These are phyloP conservation scores for Denticeps clupeoides DNA, from an alignment of 2,797 vertebrate species.

Conservation along the genomic window DNA sequence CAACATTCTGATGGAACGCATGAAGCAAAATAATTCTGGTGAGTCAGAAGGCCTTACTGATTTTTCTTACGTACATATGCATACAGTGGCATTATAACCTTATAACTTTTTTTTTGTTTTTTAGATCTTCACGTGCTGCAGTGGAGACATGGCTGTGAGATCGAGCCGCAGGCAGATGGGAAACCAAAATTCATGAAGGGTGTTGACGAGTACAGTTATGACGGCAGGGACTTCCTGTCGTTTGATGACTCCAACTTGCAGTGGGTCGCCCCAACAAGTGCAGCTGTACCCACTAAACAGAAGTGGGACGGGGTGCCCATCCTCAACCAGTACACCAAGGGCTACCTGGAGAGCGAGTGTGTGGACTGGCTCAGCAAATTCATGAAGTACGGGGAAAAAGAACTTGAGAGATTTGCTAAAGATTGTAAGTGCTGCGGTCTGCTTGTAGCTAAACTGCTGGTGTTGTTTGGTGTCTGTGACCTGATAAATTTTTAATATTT, in stretches of 20 bases:
- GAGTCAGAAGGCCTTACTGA: no score
- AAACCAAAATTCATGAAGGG: fast-evolving
- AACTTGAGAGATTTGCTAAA: fast-evolving
- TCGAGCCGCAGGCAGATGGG: fast-evolving
- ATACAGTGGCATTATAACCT: no score
- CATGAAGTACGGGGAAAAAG: fast-evolving
- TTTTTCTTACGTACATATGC: no score
- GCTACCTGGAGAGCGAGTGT: conserved; percentile 52
- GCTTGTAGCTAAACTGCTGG: no score
- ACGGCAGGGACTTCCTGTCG: conserved; percentile 43
- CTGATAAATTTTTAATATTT: no score
- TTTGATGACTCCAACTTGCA: conserved; percentile 11
- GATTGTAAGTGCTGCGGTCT: no score
- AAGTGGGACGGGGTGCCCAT: conserved; percentile 37
- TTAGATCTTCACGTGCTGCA: conserved; percentile 46
- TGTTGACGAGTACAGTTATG: conserved; percentile 46
- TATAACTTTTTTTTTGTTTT: neutral
- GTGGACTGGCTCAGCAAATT: conserved; percentile 39
- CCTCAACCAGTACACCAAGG: conserved; percentile 50
- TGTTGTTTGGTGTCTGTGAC: no score
- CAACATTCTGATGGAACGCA: conserved; percentile 32
- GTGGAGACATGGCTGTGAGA: conserved; percentile 49
- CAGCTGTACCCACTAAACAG: conserved; percentile 40
- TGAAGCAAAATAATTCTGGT: conserved; percentile 34
- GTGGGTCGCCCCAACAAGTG: conserved; percentile 29